Evolutionary conservation across 2,113 vertebrate genomes (phyloP).

Genomic region (Melanerpes formicivorus): DNA sequence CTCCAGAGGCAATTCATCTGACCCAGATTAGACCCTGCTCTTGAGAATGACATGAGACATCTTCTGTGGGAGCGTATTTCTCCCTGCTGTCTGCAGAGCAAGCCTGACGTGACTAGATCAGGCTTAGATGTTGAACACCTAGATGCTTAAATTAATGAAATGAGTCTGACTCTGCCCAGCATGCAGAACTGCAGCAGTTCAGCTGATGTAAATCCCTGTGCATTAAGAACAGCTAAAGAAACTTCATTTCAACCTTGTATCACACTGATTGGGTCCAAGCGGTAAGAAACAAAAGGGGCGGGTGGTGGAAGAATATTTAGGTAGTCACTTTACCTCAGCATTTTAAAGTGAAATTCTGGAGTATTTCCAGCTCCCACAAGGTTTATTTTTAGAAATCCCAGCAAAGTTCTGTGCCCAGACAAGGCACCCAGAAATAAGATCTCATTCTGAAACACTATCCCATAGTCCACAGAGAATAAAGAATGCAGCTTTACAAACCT

Average conservation of each 20-base stretch:
- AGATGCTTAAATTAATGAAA: constrained; percentile 9
- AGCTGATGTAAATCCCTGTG: background rate
- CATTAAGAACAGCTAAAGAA: background rate
- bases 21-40: background rate
- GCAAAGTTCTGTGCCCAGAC: background rate
- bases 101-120: background rate
- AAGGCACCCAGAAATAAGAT: background rate
- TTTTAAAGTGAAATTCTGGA: background rate
- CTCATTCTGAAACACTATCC: background rate
- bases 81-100: constrained; percentile 4
- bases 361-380: background rate
- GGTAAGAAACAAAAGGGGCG: background rate
- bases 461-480: background rate
- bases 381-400: background rate
- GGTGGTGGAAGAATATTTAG: rapidly evolving
- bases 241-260: background rate
- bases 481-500: background rate
- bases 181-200: background rate
- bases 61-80: background rate
- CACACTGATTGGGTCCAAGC: background rate
- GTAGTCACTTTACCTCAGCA: background rate
- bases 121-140: background rate
- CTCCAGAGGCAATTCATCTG: background rate
- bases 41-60: background rate
- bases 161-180: background rate